Base-by-base conservation (phyloP, 2,888 invertebrate genomes). In the Drosophila macrospina region DNA sequence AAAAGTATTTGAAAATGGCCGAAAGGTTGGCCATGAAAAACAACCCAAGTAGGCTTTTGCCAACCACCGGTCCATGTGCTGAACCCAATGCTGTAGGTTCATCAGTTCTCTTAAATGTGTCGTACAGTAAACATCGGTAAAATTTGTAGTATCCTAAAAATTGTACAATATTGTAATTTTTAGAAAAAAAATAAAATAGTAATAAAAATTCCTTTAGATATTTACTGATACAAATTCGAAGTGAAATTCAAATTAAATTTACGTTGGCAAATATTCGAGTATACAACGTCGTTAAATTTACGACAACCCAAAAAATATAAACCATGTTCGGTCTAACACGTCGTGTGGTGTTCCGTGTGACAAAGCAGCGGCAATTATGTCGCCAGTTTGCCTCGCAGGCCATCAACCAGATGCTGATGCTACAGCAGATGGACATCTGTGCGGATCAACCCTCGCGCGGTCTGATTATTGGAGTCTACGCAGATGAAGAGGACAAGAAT, bases 391-490 rank as follows among this genome's bases (percentile, higher is more conserved):
- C 86, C 4, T 90, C 90, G 6, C 90, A 88, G 57, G 90, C 89
- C n/a, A 74, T 91, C 41, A 90, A 86, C 59, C 90, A 90, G 73
- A 87, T 91, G 80, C 47, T 91, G 47, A 84, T 89, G 65, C 69
- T 91, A 13, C 88, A 89, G 26, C 84, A 90, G 48, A 90, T 90
- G 47, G 91, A 92, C 55, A 87, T 90, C n/a, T 91, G 91, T 60
- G 89, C 89, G 0, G 91, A 91, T 61, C 89, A 89, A 28, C 89
- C 89, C 0, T 90, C 89, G 0, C 80, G 90, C 74, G 95, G 94
- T 0, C 92, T 95, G 4, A 93, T 95, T 15, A 86, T 95, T 13
- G 95, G 95, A 11, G 92, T 95, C 24, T 95, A 95, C 89, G 93
- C 93, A 41, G 94, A 95, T 80, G 94, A 94, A 55, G 92, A 94